These are phyloP conservation scores for Drosophila merina DNA, from an alignment of 2,888 invertebrate genomes.

Conservation along the genomic window DNA sequence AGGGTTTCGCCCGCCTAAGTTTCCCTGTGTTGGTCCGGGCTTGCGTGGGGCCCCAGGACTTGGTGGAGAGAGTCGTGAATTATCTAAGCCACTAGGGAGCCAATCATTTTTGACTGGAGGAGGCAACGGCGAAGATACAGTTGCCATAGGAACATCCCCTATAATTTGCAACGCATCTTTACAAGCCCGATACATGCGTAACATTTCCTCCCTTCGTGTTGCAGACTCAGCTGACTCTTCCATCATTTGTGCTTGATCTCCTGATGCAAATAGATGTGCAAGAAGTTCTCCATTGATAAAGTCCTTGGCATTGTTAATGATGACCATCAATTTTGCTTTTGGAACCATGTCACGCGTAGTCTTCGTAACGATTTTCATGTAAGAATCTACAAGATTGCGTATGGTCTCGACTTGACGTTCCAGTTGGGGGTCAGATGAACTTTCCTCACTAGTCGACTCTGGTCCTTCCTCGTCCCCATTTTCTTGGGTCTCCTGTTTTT, in stretches of 20 bases:
- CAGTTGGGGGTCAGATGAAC: slow-evolving; percentile 95
- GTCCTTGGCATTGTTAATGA: slow-evolving; percentile 98
- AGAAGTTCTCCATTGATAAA: slow-evolving; percentile 98
- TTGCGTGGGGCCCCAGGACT: slow-evolving; percentile 93
- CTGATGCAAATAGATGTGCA: slow-evolving; percentile 97
- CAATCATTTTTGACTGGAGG: slow-evolving; percentile 99
- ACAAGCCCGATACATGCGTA: slow-evolving; percentile 99
- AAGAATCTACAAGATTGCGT: slow-evolving; percentile 99
- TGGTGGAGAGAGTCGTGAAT: slow-evolving; percentile 92
- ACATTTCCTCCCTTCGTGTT: slow-evolving; percentile 97
- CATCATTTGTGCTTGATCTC: slow-evolving; percentile 99
- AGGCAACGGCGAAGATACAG: slow-evolving; percentile 97
- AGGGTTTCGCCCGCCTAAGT: slow-evolving; percentile 86
- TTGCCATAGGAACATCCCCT: slow-evolving; percentile 97
- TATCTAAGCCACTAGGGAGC: slow-evolving; percentile 89
- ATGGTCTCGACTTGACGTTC: slow-evolving; percentile 99
- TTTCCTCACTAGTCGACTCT: slow-evolving; percentile 82
- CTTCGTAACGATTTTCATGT: slow-evolving; percentile 99
- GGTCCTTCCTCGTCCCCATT: slow-evolving; percentile 91
- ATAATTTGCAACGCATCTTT: slow-evolving; percentile 99
- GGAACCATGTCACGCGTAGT: slow-evolving; percentile 99
- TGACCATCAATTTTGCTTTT: slow-evolving; percentile 99
- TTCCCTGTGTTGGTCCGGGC: slow-evolving; percentile 86
- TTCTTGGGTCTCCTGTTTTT: slow-evolving; percentile 93
- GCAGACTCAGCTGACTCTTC: slow-evolving; percentile 99